These are phyloP conservation scores for Corticium candelabrum DNA, from an alignment of 37 sponge, comb jelly and placozoan genomes.

Conservation along the genomic window DNA sequence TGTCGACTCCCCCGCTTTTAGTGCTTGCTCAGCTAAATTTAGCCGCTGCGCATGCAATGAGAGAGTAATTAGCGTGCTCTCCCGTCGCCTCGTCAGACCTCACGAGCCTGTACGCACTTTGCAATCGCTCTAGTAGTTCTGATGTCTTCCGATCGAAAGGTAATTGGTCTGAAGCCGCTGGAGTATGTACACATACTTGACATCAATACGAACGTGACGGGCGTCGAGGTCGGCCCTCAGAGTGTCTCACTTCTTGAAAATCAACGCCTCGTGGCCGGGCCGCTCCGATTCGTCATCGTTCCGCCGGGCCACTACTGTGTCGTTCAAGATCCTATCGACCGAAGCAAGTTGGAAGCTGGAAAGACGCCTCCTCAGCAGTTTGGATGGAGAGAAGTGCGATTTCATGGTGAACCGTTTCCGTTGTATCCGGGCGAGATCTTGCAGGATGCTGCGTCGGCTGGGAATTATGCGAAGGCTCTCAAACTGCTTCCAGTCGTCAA, in stretches of 20 bases:
- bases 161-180: neutral
- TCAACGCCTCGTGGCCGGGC: slow-evolving; percentile 56
- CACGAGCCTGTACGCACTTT: no score
- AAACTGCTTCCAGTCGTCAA: slow-evolving; percentile 56
- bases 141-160: no score
- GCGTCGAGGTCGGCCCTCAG: slow-evolving; percentile 65
- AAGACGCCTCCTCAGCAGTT: slow-evolving; percentile 53
- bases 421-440: slow-evolving; percentile 75
- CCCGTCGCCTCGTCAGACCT: no score
- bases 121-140: no score
- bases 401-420: slow-evolving; percentile 67
- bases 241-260: slow-evolving; percentile 72
- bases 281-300: slow-evolving; percentile 55
- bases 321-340: slow-evolving; percentile 53
- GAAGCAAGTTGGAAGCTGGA: slow-evolving; percentile 32
- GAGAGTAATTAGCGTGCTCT: no score
- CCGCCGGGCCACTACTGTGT: slow-evolving; percentile 70
- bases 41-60: no score
- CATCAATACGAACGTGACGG: slow-evolving; percentile 66
- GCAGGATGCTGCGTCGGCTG: slow-evolving; percentile 25
- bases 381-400: slow-evolving; percentile 63
- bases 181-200: neutral
- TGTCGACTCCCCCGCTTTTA: no score
- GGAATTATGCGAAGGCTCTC: slow-evolving; percentile 35
- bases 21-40: no score